These are phyloP conservation scores for Aurelia aurita DNA, from an alignment of 30 jellyfish, hydroid and myxozoan genomes.

Conservation along the genomic window DNA sequence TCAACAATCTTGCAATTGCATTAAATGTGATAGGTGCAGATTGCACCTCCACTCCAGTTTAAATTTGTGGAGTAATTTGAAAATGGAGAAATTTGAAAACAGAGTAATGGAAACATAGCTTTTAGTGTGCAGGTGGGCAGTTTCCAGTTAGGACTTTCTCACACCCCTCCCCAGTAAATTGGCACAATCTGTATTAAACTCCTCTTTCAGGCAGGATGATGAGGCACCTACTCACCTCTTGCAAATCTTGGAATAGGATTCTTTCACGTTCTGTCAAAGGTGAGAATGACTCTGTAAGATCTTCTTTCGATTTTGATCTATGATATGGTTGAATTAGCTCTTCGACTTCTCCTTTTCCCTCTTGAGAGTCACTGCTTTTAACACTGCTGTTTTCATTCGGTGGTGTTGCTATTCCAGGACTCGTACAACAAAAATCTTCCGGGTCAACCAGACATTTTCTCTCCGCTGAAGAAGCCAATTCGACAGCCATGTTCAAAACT, in stretches of 20 bases:
- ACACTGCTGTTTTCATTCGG: slow-evolving; percentile 19
- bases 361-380: slow-evolving; percentile 44
- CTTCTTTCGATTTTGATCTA: slow-evolving; percentile 38
- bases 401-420: slow-evolving; percentile 13
- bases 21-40: too few species aligned
- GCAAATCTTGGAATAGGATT: slow-evolving; percentile 41
- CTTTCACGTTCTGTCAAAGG: slow-evolving; percentile 60
- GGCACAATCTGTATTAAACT: too few species aligned
- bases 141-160: too few species aligned
- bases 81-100: too few species aligned
- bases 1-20: too few species aligned
- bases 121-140: too few species aligned
- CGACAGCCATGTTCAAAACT: slow-evolving; percentile 7
- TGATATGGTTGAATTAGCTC: slow-evolving; percentile 6
- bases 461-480: slow-evolving; percentile 1
- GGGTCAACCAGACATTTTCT: slow-evolving; percentile 35
- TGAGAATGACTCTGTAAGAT: slow-evolving; percentile 31
- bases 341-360: slow-evolving; percentile 30
- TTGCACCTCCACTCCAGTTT: too few species aligned
- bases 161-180: too few species aligned
- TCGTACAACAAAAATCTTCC: slow-evolving; percentile 1
- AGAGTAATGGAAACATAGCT: too few species aligned
- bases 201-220: too few species aligned
- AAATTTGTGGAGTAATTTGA: too few species aligned
- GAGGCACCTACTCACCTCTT: slow-evolving; percentile 51